A percentile compares a stretch with the other conserved stretches of the same genome.
These are phyloP conservation scores for Nudaria mundana DNA, from an alignment of 2,888 invertebrate genomes.

Conservation along the genomic window DNA sequence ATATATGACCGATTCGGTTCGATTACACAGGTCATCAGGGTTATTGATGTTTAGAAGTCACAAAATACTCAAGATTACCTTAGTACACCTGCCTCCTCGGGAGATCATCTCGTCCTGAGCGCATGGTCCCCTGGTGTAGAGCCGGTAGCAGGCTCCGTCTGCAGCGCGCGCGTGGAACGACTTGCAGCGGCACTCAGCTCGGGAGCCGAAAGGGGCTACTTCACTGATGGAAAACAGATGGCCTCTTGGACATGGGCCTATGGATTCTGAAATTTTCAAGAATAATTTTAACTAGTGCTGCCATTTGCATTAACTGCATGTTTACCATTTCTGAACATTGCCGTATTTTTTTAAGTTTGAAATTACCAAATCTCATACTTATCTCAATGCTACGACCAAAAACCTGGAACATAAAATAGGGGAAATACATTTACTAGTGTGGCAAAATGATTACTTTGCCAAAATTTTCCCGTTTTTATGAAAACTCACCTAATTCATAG, in stretches of 20 bases:
- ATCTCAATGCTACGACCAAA: too few relatives aligned
- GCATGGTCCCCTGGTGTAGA: constrained; percentile 91
- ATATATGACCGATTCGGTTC: too few relatives aligned
- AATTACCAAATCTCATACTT: too few relatives aligned
- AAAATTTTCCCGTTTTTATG: too few relatives aligned
- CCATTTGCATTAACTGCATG: background rate
- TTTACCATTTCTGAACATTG: background rate
- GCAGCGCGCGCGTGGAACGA: constrained; percentile 80
- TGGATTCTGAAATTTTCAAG: constrained; percentile 79
- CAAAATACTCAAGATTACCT: too few relatives aligned
- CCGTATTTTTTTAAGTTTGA: too few relatives aligned
- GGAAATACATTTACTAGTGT: too few relatives aligned
- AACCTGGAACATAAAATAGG: too few relatives aligned
- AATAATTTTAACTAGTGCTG: background rate
- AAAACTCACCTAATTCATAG: constrained; percentile 87
- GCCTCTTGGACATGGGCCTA: constrained; percentile 88
- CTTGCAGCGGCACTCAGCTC: constrained; percentile 86
- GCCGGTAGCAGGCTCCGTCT: constrained; percentile 87
- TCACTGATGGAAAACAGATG: constrained; percentile 84
- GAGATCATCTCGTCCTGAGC: constrained; percentile 84
- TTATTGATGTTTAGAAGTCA: too few relatives aligned
- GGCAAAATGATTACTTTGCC: too few relatives aligned
- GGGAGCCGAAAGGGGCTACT: constrained; percentile 54
- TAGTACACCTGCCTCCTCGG: constrained; percentile 84
- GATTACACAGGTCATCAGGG: too few relatives aligned